Conservation (phyloP, 2,797 vertebrate species). For the Scleropages formosus region DNA sequence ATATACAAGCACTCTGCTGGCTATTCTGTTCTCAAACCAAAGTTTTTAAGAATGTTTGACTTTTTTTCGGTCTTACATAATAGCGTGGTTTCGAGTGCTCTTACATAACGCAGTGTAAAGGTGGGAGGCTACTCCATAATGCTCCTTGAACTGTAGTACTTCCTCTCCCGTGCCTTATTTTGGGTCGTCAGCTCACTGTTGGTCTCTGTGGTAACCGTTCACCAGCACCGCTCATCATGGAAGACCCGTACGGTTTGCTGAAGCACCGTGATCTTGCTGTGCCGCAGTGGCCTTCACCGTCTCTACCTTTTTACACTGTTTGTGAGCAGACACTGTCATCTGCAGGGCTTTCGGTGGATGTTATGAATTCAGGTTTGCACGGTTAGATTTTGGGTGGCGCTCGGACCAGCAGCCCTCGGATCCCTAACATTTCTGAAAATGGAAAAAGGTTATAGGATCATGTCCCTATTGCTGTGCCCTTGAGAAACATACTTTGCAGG, state of each 20-base stretch:
- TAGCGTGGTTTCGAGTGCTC: slow-evolving; percentile 8
- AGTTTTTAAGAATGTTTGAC: slow-evolving; percentile 8
- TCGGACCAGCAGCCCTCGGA: neutral
- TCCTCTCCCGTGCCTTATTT: slow-evolving; percentile 5
- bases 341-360: neutral
- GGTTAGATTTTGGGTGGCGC: no score
- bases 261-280: neutral
- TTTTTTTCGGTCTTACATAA: slow-evolving; percentile 19
- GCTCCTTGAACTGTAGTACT: neutral
- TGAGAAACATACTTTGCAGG: no score
- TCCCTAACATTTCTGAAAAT: no score
- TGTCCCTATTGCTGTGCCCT: no score
- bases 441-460: no score
- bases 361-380: no score
- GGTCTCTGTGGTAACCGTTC: neutral
- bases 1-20: neutral
- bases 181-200: neutral
- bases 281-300: neutral
- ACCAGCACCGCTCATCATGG: neutral
- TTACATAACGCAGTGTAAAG: slow-evolving; percentile 25
- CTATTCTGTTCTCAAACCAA: neutral
- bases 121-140: slow-evolving; percentile 23
- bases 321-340: neutral
- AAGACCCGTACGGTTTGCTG: neutral
- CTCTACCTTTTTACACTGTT: no score